Base-by-base conservation (phyloP, 2,888 invertebrate species). In the Leucophora obtusa region DNA sequence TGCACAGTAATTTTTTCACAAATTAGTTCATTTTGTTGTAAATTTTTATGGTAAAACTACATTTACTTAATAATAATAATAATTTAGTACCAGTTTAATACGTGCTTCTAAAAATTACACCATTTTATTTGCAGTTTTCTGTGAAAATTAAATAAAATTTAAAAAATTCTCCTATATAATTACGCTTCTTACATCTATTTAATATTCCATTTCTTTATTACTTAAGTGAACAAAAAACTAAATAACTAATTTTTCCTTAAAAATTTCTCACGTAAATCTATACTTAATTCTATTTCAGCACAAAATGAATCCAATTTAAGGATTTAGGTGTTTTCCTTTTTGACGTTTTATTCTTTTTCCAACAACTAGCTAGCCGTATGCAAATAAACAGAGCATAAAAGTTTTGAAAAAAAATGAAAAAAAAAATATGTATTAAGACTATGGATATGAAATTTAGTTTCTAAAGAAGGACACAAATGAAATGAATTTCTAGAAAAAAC, bases 361-460 rank as follows among this genome's bases (percentile, higher is more conserved):
- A 14, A 3, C 38, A 51, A 54, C 7, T 53, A 50, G 47, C 33
- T 53, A 62, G 68, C 53, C 62, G 60, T 72, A 71, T 72, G 71
- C 74, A 82, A 82, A 79, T 77, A 79, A 81, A 74, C 66, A 72
- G 43, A 79, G 71, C 53, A 62, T 65, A 75, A 80, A 81, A 75
- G 72, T 80, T 75, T 38, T 50, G 63, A 43, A n/a, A 11, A 38
- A 50, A 69, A 35, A 21, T 43, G 33, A 7, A 17, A 60, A 10
- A 60, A 68, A 62, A 54, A 11, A 43, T 38, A 11, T 50, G n/a
- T 70, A 69, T 66, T n/a, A n/a, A n/a, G n/a, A n/a, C n/a, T n/a
- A n/a, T n/a, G n/a, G n/a, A n/a, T n/a, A n/a, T n/a, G 43, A 71
- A 72, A 75, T 75, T 68, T 71, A 68, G 68, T 72, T 75, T 75